Base-by-base conservation (phyloP, 2,888 invertebrate species). In the Epinotia ramella region DNA sequence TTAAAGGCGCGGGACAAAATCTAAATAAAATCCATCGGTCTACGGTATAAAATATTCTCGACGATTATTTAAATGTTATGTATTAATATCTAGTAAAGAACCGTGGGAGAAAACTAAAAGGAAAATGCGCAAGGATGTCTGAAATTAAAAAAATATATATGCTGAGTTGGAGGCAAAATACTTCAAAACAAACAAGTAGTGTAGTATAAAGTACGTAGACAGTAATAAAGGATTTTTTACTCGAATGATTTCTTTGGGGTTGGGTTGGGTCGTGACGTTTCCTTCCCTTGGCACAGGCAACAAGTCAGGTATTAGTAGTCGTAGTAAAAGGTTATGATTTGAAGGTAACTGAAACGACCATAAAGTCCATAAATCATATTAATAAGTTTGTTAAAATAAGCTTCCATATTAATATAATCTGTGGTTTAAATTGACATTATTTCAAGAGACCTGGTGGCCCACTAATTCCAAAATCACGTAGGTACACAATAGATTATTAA, bases 181-280 rank as follows among this genome's bases (percentile, higher is more conserved):
- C 12, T 16, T 24, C 3, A 3, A 49, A 65, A n/a, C 3, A 7
- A 49, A 49, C 24, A 49, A 13, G 7, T 2, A 7, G 7, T 40
- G 40, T 40, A 40, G 40, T 40, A 40, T 40, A 40, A 40, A 40
- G 40, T 40, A 9, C 0, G 40, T 40, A n/a, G 9, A 40, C 40
- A 40, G 40, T 40, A 9, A 20, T 64, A 64, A 44, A 64, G 20
- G 44, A 20, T 44, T 64, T 6, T 64, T 44, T 20, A 20, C 63
- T 64, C 63, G 44, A 44, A 44, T 64, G 12, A 44, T 63, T 63
- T 44, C 63, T 64, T 44, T 64, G 13, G 46, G 24, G 24, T 28
- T 28, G 24, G 24, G 46, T 65, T 0, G 44, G 18, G 16, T 7
- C 11, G 44, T 44, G 7, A 46, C 9, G 5, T 9, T 63, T 63